Evolutionary conservation across 2,888 invertebrate species (phyloP).

Genomic region (Netelia virgata): DNA sequence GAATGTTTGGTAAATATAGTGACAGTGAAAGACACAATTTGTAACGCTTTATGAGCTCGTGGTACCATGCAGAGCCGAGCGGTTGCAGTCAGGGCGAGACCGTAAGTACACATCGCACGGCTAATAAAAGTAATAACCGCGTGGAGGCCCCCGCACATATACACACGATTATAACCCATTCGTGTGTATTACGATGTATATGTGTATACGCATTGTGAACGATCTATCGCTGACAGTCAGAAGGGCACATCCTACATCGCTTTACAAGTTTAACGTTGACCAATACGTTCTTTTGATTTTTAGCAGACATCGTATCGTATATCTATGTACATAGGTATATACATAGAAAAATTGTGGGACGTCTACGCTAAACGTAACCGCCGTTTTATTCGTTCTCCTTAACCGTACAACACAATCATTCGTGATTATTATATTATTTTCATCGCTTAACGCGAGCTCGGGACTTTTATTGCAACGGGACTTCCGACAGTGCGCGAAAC

Average conservation of each 20-base stretch:
- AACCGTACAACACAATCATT: not conserved
- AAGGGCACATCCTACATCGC: not conserved
- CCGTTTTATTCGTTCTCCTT: too few relatives aligned
- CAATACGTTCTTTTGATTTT: not conserved
- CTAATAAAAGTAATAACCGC: constrained; percentile 65
- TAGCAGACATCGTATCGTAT: not conserved
- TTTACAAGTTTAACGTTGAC: not conserved
- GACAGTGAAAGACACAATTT: constrained; percentile 52
- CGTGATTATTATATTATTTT: constrained; percentile 21
- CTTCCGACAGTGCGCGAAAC: constrained; percentile 38
- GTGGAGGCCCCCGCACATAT: constrained; percentile 11
- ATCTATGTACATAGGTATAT: not conserved
- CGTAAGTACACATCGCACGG: constrained; percentile 50
- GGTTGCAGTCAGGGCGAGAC: constrained; percentile 46
- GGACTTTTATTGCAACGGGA: constrained; percentile 32
- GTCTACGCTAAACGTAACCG: too few relatives aligned
- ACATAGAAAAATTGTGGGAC: too few relatives aligned
- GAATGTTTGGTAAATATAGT: constrained; percentile 23
- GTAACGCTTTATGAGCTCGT: constrained; percentile 60
- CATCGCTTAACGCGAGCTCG: constrained; percentile 35
- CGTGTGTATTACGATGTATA: not conserved
- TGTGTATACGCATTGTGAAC: too few relatives aligned
- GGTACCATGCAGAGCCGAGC: constrained; percentile 59
- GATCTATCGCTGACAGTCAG: not conserved
- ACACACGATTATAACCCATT: not conserved